A percentile compares a stretch with the other conserved stretches of the same genome.
Evolutionary conservation across 2,888 invertebrate species (phyloP).

Genomic region (Ormyrus rosae): DNA sequence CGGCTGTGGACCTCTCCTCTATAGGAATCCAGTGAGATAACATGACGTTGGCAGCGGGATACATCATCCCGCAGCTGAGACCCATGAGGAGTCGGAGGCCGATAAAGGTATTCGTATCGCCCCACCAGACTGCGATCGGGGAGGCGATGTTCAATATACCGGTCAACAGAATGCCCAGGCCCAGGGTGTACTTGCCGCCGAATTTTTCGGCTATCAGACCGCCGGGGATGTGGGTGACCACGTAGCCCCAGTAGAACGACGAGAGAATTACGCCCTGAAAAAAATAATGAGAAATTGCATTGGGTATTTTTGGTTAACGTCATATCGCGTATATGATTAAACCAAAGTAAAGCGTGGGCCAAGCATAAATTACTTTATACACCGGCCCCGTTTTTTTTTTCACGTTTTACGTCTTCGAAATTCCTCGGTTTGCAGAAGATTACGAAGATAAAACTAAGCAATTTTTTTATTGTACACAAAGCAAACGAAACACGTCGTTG

Average conservation of each 20-base stretch:
- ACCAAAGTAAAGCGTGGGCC: too few relatives aligned
- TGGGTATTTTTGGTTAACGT: not conserved
- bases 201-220: conserved; percentile 88
- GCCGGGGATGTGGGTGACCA: conserved; percentile 89
- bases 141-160: conserved; percentile 89
- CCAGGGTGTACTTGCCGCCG: conserved; percentile 90
- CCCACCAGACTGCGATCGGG: conserved; percentile 82
- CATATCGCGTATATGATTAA: too few relatives aligned
- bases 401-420: too few relatives aligned
- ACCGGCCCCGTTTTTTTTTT: too few relatives aligned
- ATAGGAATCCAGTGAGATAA: conserved; percentile 89
- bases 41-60: conserved; percentile 89
- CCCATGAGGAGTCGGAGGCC: conserved; percentile 87
- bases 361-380: too few relatives aligned
- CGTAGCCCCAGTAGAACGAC: conserved; percentile 91
- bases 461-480: too few relatives aligned
- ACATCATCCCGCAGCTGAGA: conserved; percentile 89
- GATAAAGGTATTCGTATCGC: conserved; percentile 85
- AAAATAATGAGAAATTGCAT: not conserved
- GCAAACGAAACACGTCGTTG: too few relatives aligned
- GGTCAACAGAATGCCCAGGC: conserved; percentile 88
- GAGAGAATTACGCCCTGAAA: conserved; percentile 86
- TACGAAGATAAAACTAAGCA: too few relatives aligned
- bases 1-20: conserved; percentile 82
- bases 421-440: too few relatives aligned